Evolutionary conservation across 1,140 invertebrate species (phyloP), one percentile per base, ranked within the genome.

Genomic region (Antheraea mylitta): DNA sequence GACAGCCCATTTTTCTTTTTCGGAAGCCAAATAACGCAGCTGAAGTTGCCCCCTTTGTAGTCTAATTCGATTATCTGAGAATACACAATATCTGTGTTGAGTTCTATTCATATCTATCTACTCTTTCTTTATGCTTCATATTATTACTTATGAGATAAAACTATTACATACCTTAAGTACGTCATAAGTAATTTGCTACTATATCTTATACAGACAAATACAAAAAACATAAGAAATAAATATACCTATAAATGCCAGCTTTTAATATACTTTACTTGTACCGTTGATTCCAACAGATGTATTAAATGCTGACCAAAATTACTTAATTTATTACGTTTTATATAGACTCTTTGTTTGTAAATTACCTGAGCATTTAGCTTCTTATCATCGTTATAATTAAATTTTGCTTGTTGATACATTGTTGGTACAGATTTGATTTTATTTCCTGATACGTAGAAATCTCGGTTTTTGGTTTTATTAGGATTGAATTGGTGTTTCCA

Each of bases 21-120:
- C 38, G 72, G 72, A 13, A 73, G 64, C 19, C 58, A 53, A n/a
- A 64, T 30, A n/a, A 69, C 18, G 3, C 67, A 65, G 38, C n/a
- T 67, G 16, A 65, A 61, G 6, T 67, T 53, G 37, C 19, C 62
- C 3, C 61, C 58, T 22, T 64, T 38, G 30, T 73, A 73, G 4
- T 60, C 59, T 59, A 73, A 22, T 61, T 67, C 58, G n/a, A 73
- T n/a, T 18, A 73, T 58, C 72, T 73, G 62, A 42, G 68, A 73
- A 18, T 45, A 53, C 53, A 7, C 19, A 38, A 48, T 10, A 45
- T 30, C 22, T 30, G 22, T 30, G 1, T 30, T 30, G 1, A 30
- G 22, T 30, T 30, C 4, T 30, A 30, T 30, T 30, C 22, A 30
- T 30, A 30, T 30, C 4, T 30, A 4, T 30, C 22, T 30, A 30